These are phyloP conservation scores for Drosophila formosana DNA, from an alignment of 2,888 invertebrate genomes.

Conservation along the genomic window DNA sequence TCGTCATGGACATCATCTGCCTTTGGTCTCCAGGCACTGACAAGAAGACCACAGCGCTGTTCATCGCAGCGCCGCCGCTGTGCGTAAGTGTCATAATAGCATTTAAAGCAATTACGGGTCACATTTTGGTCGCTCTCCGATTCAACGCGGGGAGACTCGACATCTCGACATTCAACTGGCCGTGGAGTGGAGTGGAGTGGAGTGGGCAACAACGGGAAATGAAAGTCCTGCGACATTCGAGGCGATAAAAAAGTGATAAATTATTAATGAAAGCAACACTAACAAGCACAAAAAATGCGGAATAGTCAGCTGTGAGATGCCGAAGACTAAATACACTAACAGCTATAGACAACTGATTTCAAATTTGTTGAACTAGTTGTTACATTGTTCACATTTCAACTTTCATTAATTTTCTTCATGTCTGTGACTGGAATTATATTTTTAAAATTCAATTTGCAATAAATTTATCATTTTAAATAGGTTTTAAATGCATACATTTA, in stretches of 20 bases:
- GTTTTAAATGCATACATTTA: too few relatives aligned
- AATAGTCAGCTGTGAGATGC: neutral
- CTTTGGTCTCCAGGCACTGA: slow-evolving; percentile 30
- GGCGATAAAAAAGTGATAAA: slow-evolving; percentile 61
- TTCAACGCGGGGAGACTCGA: neutral
- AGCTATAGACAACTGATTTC: neutral
- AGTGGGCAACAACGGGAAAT: slow-evolving; percentile 48
- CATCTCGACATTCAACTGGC: neutral
- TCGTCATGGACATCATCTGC: slow-evolving; percentile 7
- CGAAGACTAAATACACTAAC: slow-evolving; percentile 32
- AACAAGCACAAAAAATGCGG: neutral
- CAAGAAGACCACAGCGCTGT: slow-evolving; percentile 9
- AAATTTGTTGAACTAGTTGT: too few relatives aligned
- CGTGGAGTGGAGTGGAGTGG: slow-evolving; percentile 3
- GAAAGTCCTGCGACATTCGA: slow-evolving; percentile 70
- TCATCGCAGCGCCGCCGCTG: slow-evolving; percentile 51
- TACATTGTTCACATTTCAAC: too few relatives aligned
- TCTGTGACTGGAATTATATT: too few relatives aligned
- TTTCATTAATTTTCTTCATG: too few relatives aligned
- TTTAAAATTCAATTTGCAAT: too few relatives aligned
- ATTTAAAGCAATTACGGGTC: slow-evolving; percentile 82
- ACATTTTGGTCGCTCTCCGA: slow-evolving; percentile 57
- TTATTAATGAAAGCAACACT: slow-evolving; percentile 46
- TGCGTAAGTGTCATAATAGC: slow-evolving; percentile 81
- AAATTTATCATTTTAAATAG: too few relatives aligned